phyloP scores from a whole-genome alignment of 2,113 vertebrate genomes.

The Tachuris rubrigastra region DNA sequence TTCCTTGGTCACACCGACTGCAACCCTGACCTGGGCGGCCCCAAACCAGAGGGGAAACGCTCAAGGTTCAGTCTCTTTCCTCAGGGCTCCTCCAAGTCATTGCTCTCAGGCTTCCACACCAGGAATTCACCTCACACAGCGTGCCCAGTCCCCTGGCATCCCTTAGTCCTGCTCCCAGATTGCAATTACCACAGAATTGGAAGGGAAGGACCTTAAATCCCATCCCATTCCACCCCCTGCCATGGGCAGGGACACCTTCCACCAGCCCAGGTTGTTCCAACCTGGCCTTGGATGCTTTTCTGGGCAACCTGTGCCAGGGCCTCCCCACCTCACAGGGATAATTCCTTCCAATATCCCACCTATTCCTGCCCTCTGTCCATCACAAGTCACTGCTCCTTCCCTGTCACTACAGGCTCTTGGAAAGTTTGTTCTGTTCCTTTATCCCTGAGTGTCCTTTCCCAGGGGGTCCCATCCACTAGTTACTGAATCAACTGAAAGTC shows the following conservation, averaged over 20 bases:
- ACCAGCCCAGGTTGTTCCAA: fast-evolving
- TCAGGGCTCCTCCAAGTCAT: background rate
- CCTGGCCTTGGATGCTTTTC: background rate
- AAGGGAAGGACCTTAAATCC: background rate
- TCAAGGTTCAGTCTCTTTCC: background rate
- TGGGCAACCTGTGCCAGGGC: background rate
- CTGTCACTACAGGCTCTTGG: background rate
- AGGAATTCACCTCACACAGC: background rate
- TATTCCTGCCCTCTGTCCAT: background rate
- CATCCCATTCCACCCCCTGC: fast-evolving
- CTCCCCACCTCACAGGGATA: background rate
- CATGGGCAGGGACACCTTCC: background rate
- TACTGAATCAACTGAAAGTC: background rate
- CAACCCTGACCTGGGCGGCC: background rate
- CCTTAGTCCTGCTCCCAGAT: background rate
- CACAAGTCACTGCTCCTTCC: background rate
- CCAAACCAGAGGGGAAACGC: background rate
- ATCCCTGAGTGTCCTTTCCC: background rate
- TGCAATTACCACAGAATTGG: background rate
- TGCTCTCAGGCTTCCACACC: background rate
- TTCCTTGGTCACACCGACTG: background rate
- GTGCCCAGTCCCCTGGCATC: background rate
- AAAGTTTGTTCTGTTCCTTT: background rate
- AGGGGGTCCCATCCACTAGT: background rate
- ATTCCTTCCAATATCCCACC: background rate